Evolutionary conservation across 2,113 vertebrate species (phyloP).

Genomic region (Sapayoa aenigma): DNA sequence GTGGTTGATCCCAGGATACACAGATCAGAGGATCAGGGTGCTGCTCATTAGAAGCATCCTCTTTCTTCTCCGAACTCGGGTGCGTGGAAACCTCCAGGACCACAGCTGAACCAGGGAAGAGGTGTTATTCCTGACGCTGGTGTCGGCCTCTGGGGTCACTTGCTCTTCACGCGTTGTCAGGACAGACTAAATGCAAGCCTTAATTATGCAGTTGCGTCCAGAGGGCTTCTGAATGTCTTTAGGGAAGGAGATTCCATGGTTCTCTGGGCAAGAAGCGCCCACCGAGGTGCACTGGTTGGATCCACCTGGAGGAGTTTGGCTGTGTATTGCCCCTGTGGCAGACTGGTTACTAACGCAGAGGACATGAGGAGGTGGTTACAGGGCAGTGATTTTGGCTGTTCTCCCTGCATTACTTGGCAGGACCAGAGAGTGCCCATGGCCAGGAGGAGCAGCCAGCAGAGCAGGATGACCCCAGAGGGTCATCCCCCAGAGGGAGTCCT

Average conservation of each 20-base stretch:
- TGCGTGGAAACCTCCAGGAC: not conserved
- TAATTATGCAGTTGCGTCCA: not conserved
- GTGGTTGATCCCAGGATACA: not conserved
- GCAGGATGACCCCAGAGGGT: not conserved
- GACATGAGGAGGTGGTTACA: not conserved
- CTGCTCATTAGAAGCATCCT: not conserved
- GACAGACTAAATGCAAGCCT: not conserved
- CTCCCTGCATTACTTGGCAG: not conserved
- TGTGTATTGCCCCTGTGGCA: not conserved
- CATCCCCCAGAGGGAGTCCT: fast-evolving
- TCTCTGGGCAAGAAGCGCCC: no score
- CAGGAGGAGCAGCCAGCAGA: not conserved
- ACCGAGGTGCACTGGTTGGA: no score
- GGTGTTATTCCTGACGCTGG: fast-evolving
- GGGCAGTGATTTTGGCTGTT: not conserved
- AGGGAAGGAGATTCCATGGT: no score
- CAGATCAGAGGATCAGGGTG: not conserved
- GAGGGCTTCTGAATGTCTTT: no score
- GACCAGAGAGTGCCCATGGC: fast-evolving
- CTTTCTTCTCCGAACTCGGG: not conserved
- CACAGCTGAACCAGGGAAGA: not conserved
- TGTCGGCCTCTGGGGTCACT: no score
- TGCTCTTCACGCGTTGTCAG: not conserved
- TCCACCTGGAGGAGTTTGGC: not conserved
- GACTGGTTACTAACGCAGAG: not conserved